Evolutionary conservation across 2,888 invertebrate genomes (phyloP).

Genomic region (Notodonta ziczac): DNA sequence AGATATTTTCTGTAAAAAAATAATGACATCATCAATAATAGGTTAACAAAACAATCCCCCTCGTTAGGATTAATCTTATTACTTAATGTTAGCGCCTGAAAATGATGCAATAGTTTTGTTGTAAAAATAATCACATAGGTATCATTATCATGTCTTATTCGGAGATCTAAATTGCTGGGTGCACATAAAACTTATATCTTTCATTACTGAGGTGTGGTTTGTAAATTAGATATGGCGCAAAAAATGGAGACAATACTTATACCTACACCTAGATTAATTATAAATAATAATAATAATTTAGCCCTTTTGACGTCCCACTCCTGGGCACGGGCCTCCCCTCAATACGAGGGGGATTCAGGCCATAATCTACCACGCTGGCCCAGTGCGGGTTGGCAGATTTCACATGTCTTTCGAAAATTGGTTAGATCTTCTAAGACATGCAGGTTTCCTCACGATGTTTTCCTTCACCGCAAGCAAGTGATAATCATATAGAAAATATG

Average conservation of each 20-base stretch:
- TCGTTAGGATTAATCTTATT: neutral
- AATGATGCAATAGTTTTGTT: neutral
- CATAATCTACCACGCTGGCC: too few species aligned
- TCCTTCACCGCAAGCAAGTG: too few species aligned
- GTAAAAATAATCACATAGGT: constrained; percentile 2
- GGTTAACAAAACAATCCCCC: neutral
- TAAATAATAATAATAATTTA: too few species aligned
- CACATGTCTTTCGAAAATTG: too few species aligned
- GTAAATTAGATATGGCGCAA: neutral
- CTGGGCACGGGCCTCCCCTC: too few species aligned
- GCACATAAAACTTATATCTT: neutral
- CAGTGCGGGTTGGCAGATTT: too few species aligned
- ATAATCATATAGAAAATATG: too few species aligned
- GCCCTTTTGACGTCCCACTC: too few species aligned
- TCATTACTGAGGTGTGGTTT: constrained; percentile 4
- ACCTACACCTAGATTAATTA: neutral
- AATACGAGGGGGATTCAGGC: too few species aligned
- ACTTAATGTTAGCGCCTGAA: constrained; percentile 1
- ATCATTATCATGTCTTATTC: constrained; percentile 4
- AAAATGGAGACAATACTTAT: constrained; percentile 4
- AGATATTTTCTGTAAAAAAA: neutral
- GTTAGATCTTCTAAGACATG: too few species aligned
- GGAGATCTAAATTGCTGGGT: constrained; percentile 2
- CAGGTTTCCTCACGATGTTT: too few species aligned
- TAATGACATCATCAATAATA: constrained; percentile 2